These are phyloP conservation scores for Entomyzon cyanotis DNA, from an alignment of 2,113 vertebrate species.

Conservation along the genomic window DNA sequence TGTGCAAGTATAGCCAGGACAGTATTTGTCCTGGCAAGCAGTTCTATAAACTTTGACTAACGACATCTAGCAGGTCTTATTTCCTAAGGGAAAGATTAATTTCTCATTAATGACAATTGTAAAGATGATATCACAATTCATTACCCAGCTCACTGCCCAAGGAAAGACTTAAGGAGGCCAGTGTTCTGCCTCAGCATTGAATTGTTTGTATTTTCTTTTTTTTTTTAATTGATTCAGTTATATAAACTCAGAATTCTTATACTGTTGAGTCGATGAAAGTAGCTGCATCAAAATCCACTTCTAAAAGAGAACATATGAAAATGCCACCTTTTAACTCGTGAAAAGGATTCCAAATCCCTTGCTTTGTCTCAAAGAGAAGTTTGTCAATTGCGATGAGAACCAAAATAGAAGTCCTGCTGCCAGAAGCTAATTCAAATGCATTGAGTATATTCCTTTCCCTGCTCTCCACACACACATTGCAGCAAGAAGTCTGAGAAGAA, in stretches of 20 bases:
- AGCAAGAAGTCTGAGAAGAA: background rate
- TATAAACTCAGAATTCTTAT: background rate
- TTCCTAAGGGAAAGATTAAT: constrained; percentile 45
- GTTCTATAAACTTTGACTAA: constrained; percentile 10
- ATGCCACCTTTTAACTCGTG: background rate
- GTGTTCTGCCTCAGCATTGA: background rate
- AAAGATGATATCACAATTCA: constrained; percentile 28
- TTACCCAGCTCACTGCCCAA: background rate
- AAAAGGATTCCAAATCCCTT: background rate
- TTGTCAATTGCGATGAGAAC: background rate
- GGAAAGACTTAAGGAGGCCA: background rate
- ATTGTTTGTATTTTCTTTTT: background rate
- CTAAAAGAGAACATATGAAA: background rate
- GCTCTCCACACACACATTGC: background rate
- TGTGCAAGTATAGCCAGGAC: background rate
- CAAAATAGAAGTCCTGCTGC: background rate
- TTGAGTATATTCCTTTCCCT: background rate
- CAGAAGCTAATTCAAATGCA: background rate
- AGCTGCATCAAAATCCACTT: background rate
- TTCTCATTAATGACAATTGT: constrained; percentile 27
- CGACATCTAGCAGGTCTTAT: background rate
- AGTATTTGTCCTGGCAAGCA: background rate
- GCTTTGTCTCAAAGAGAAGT: background rate
- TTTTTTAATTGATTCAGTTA: background rate
- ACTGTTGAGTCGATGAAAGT: background rate